Evolutionary conservation across 2,888 invertebrate species (phyloP).

Genomic region (Drosophila greeni): DNA sequence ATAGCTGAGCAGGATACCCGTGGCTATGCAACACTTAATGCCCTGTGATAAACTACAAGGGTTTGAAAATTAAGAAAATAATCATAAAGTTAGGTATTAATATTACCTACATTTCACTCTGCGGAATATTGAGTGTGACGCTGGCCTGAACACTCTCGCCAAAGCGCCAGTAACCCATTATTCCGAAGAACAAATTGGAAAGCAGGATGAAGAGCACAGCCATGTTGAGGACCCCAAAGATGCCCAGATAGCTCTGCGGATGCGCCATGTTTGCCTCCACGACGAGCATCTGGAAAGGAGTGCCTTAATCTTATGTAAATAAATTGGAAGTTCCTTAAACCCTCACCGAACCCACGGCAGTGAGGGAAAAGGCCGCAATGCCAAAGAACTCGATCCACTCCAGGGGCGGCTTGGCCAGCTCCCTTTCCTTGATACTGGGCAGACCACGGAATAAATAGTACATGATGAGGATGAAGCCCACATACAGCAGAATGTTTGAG

Average conservation of each 20-base stretch:
- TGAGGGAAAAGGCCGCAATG: constrained; percentile 93
- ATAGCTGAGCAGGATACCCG: constrained; percentile 94
- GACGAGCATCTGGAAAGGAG: constrained; percentile 88
- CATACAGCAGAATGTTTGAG: constrained; percentile 83
- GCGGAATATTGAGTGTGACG: constrained; percentile 91
- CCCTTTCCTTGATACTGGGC: constrained; percentile 77
- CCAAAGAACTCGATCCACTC: constrained; percentile 91
- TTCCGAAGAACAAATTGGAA: constrained; percentile 88
- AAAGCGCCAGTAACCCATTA: constrained; percentile 93
- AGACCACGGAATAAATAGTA: constrained; percentile 88
- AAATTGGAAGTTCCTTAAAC: no score
- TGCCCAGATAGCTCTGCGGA: constrained; percentile 91
- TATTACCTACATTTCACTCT: constrained; percentile 82
- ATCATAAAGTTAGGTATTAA: not conserved
- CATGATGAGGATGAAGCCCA: constrained; percentile 82
- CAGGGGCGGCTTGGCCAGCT: constrained; percentile 78
- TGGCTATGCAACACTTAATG: constrained; percentile 88
- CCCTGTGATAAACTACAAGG: constrained; percentile 84
- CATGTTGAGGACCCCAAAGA: constrained; percentile 91
- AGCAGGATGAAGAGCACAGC: constrained; percentile 90
- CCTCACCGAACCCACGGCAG: constrained; percentile 88
- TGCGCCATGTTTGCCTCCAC: constrained; percentile 96
- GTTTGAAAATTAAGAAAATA: no score
- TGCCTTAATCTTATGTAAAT: not conserved
- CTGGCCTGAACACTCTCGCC: constrained; percentile 86